Base-by-base conservation (phyloP, 1,140 invertebrate species). In the Portunus trituberculatus region DNA sequence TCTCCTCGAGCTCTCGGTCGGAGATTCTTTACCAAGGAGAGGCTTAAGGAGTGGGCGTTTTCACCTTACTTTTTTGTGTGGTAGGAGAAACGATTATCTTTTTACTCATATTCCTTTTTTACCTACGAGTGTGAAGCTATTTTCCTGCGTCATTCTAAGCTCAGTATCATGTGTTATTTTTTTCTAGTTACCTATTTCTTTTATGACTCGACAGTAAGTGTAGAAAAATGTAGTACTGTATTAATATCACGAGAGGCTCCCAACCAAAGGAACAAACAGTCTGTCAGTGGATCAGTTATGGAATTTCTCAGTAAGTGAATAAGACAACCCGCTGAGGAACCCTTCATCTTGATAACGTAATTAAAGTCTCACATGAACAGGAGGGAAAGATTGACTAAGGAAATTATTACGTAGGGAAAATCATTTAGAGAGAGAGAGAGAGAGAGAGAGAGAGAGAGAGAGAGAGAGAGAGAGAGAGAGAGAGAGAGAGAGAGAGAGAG, bases 361-460 rank as follows among this genome's bases (percentile, higher is more conserved):
- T 16, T 16, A 59, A 59, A 39, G 39, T 39, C 39, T 39, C 39
- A 39, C 39, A 39, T 39, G 39, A n/a, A 0, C 1, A 25, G n/a
- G 83, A 12, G 28, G n/a, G 31, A 28, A n/a, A 84, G 10, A 84
- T 28, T 29, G 28, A 84, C 83, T 32, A 28, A 84, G n/a, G n/a
- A 32, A 32, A 84, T 12, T 29, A 32, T 29, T 28, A 25, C 0
- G 0, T 28, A 25, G 83, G 28, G 83, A 84, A n/a, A 84, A n/a
- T 20, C 0, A 84, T 12, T 20, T 12, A 84, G 83, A 84, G 83
- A 84, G 83, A 84, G 83, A 32, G 83, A 84, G 83, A 84, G 83
- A 84, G 83, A 84, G 83, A 84, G 83, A 84, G 83, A 84, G 83
- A 84, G 83, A 84, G 83, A 84, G 83, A 84, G 83, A 84, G 83